Evolutionary conservation across 2,888 invertebrate species (phyloP).

Genomic region (Caradrina kadenii): DNA sequence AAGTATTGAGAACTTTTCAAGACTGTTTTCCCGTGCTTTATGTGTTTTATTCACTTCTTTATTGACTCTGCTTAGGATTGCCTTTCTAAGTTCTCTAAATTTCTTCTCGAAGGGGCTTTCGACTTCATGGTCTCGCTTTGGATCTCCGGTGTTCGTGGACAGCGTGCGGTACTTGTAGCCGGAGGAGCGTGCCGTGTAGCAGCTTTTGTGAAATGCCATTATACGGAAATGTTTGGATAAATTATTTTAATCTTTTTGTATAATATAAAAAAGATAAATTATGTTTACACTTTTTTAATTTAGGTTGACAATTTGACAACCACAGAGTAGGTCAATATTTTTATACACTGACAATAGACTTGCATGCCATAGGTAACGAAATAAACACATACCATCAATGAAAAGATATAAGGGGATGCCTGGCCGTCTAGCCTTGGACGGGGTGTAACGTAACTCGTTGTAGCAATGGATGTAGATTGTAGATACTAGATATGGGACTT

Average conservation of each 20-base stretch:
- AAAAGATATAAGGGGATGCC: too few species aligned
- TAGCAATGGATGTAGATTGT: too few species aligned
- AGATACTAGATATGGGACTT: neutral
- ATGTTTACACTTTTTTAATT: neutral
- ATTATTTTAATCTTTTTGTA: neutral
- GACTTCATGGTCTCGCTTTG: slow-evolving; percentile 67
- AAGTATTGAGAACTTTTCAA: slow-evolving; percentile 75
- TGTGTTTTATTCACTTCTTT: slow-evolving; percentile 72
- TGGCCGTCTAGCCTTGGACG: too few species aligned
- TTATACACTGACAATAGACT: too few species aligned
- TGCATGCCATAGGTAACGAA: too few species aligned
- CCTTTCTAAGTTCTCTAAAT: slow-evolving; percentile 75
- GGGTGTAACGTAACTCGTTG: too few species aligned
- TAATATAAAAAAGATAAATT: too few species aligned
- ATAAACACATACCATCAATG: too few species aligned
- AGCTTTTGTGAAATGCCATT: slow-evolving; percentile 83
- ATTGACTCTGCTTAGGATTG: slow-evolving; percentile 75
- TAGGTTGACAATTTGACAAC: too few species aligned
- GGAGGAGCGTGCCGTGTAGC: slow-evolving; percentile 79
- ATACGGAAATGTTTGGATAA: slow-evolving; percentile 24
- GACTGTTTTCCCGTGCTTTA: slow-evolving; percentile 72
- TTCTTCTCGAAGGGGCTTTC: slow-evolving; percentile 75
- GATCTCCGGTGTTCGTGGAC: slow-evolving; percentile 82
- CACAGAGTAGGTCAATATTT: too few species aligned
- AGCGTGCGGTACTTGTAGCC: slow-evolving; percentile 85